Evolutionary conservation across 2,797 vertebrate genomes (phyloP), one percentile per base, ranked within the genome.

Genomic region (Gallinago solitaria): DNA sequence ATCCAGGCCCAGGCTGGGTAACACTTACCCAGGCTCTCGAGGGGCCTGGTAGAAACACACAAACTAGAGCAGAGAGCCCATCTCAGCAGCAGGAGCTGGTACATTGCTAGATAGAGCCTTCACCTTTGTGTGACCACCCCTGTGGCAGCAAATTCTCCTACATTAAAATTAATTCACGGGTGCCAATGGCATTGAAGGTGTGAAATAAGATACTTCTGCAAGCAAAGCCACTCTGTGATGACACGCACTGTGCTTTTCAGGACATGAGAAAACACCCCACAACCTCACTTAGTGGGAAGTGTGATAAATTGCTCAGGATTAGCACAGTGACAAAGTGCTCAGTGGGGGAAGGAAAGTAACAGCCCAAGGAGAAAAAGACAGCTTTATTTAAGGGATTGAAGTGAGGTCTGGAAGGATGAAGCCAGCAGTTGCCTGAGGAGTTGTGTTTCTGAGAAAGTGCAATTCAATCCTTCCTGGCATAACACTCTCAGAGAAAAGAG

Each of bases 31-130:
- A 98, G 89, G 51, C 73, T 88, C 54, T 98, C 98, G 51, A 98
- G 98, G 94, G 92, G 97, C 91, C 98, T 97, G 23, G 96, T 98
- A 57, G 98, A 99, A 78, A 98, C 96, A 70, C 86, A 91, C 82
- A 98, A 96, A 54, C 97, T 37, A 5, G 37, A 37, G 25, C 97
- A 61, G 47, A 83, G 95, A 69, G 98, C 30, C 12, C 60, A 96
- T n/a, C 96, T 95, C 12, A 97, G 77, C 19, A 82, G 59, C 50
- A 98, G 95, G 75, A 99, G 94, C 12, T 39, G 25, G 25, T 11
- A 64, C 8, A 21, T 19, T 1, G 0, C 65, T 65, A n/a, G 19
- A 24, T 1, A 33, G 3, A 32, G 45, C 50, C 54, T 83, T 51
- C 74, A 33, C 37, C 33, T 73, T 32, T 19, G 5, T 6, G 11